A percentile compares a stretch with the other conserved stretches of the same genome.
These are phyloP conservation scores for Bucco capensis DNA, from an alignment of 2,113 vertebrate species.

Conservation along the genomic window DNA sequence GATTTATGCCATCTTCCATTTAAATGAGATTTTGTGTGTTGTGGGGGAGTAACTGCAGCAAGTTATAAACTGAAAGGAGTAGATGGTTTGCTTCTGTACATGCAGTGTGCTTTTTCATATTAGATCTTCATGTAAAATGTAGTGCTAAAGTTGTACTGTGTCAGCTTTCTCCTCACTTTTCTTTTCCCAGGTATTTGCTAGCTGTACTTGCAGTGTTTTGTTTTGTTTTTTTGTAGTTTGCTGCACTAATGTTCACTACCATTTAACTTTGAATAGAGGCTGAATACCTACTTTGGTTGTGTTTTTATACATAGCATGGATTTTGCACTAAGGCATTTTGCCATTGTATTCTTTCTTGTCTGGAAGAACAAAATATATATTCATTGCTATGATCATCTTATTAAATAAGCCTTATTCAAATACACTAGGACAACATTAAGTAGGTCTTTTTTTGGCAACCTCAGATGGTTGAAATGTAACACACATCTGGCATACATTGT, in stretches of 20 bases:
- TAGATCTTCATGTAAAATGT: background rate
- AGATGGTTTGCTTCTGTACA: background rate
- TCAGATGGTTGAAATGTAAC: background rate
- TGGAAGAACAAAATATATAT: background rate
- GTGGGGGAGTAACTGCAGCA: background rate
- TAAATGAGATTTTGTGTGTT: background rate
- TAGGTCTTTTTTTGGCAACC: background rate
- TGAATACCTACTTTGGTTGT: background rate
- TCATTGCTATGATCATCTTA: background rate
- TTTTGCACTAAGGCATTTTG: background rate
- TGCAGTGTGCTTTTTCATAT: background rate
- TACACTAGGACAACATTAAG: background rate
- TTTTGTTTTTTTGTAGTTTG: background rate
- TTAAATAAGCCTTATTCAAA: background rate
- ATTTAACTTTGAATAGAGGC: constrained; percentile 3
- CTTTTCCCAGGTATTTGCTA: background rate
- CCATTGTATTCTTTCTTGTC: background rate
- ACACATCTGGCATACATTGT: constrained; percentile 6
- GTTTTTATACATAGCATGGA: background rate
- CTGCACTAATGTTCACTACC: background rate
- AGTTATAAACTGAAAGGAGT: background rate
- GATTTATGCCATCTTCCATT: background rate
- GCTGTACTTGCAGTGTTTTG: background rate
- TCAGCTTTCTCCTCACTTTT: background rate
- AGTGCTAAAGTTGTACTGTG: background rate